A percentile compares a stretch with the other conserved stretches of the same genome.
phyloP scores from a whole-genome alignment of 2,888 invertebrate species.

The Phortica magna region DNA sequence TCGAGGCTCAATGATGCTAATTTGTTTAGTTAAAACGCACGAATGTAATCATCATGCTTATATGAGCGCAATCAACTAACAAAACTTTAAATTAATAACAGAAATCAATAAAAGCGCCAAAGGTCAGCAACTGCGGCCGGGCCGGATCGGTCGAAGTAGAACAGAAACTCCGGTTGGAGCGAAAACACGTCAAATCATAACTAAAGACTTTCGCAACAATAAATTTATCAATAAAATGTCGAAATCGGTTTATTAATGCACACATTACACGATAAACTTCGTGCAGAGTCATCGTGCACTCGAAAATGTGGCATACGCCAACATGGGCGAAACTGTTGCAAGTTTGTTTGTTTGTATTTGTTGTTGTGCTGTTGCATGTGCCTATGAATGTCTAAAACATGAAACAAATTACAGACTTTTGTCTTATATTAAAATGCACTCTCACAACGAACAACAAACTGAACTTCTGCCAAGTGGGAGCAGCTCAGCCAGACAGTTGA shows the following conservation, averaged over 20 bases:
- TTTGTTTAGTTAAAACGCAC: no score
- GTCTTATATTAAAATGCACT: constrained; percentile 45
- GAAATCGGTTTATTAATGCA: constrained; percentile 60
- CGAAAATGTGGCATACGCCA: neutral
- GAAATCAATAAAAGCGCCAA: no score
- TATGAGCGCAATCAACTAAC: no score
- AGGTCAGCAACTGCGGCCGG: no score
- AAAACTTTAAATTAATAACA: no score
- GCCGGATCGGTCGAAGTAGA: no score
- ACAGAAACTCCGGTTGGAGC: neutral
- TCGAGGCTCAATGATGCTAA: no score
- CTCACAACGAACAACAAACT: constrained; percentile 32
- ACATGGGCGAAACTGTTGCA: constrained; percentile 11
- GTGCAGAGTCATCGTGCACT: constrained; percentile 52
- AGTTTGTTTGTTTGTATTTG: neutral
- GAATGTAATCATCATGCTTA: no score
- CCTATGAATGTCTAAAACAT: constrained; percentile 22
- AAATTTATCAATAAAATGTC: constrained; percentile 47
- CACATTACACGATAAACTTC: constrained; percentile 63
- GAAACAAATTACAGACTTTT: constrained; percentile 50
- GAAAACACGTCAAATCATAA: constrained; percentile 27
- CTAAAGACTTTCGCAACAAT: constrained; percentile 48
- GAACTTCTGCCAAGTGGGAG: constrained; percentile 25
- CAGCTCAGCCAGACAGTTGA: constrained; percentile 30
- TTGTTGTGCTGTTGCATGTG: constrained; percentile 10